Base-by-base conservation (phyloP, 2,888 invertebrate genomes). In the Pemphredon lugubris region DNA sequence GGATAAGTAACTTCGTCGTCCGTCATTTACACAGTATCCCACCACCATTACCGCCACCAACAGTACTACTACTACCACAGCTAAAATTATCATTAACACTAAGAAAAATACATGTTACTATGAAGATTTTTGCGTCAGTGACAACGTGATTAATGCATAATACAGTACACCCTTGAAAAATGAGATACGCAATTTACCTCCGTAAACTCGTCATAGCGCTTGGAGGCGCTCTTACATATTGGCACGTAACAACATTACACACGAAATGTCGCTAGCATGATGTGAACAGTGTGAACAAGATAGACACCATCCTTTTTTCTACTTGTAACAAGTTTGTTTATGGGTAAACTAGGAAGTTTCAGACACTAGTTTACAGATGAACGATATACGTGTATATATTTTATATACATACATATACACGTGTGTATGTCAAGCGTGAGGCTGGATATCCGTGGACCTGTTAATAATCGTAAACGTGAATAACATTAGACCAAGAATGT, bases 1-100 rank as follows among this genome's bases (percentile, higher is more conserved):
- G 96, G 96, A 91, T 96, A 95, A 92, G 66, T 68, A 75, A 66
- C 67, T 78, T 67, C 64, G 68, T 67, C 64, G 68, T 72, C 72
- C 69, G 48, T 61, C 54, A 39, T 68, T 45, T 69, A 68, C 59
- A 73, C 77, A 74, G 65, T 75, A 73, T 74, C 79, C 78, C 81
- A 82, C 78, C 81, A 82, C 66, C 61, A 79, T 70, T 80, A 77
- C 81, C 83, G 77, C 77, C 82, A 83, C 75, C 85, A 84, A 78
- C 83, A 84, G 75, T 81, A 82, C 76, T 84, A 84, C 76, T 84
- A 84, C 65, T 77, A 84, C 72, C 77, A 83, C 83, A 82, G 83
- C 75, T 77, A 80, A 79, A 82, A 76, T 77, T 79, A 78, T 74
- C 75, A 81, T 79, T 85, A 82, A 75, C 71, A 81, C 77, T 79